These are phyloP conservation scores for Papilio machaon DNA, from an alignment of 1,140 invertebrate genomes.

Conservation along the genomic window DNA sequence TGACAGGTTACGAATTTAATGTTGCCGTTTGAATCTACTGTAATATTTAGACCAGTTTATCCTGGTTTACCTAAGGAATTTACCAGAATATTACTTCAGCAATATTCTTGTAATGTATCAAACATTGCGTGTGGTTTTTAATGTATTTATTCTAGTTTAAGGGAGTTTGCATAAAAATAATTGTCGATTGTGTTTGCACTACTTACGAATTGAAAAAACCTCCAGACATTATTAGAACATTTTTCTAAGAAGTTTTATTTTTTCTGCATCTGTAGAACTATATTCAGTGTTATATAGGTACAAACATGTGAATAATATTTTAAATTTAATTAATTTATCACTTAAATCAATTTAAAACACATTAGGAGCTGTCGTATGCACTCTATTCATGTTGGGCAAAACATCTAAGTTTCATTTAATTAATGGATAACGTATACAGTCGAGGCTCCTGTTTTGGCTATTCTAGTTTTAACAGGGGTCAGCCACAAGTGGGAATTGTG, in stretches of 20 bases:
- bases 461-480: conserved; percentile 69
- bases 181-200: neutral
- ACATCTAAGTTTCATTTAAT: conserved; percentile 36
- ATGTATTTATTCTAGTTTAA: no score
- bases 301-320: neutral
- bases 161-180: neutral
- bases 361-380: conserved; percentile 32
- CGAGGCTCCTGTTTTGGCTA: conserved; percentile 38
- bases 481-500: conserved; percentile 71
- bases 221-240: neutral
- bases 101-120: neutral
- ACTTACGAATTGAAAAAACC: neutral
- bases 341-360: conserved; percentile 11
- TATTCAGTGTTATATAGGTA: neutral
- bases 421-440: conserved; percentile 37
- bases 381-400: conserved; percentile 18
- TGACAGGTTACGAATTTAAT: conserved; percentile 63
- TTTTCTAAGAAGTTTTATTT: neutral
- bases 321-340: conserved; percentile 1
- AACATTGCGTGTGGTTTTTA: no score
- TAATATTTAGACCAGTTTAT: conserved; percentile 26
- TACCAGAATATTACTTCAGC: neutral
- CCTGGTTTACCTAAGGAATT: neutral
- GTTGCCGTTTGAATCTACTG: conserved; percentile 36
- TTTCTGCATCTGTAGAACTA: neutral